Percentiles rank a stretch among this genome's conserved stretches.
Evolutionary conservation across 2,888 invertebrate genomes (phyloP).

Genomic region (Taphrorychus bicolor): DNA sequence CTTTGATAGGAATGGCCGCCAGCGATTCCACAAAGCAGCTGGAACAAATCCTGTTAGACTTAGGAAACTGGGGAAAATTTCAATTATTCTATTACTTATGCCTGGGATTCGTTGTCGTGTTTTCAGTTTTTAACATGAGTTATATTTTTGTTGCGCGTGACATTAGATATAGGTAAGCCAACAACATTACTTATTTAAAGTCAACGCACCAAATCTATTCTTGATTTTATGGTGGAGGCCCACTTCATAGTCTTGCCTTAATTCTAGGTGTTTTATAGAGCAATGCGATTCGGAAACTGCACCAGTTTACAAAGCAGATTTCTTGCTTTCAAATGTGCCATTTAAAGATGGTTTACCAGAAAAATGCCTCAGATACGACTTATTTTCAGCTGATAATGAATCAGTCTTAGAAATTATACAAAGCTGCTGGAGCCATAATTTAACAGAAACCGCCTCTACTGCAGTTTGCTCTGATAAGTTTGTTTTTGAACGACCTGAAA

Average conservation of each 20-base stretch:
- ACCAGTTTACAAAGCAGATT: constrained; percentile 54
- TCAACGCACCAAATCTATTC: too few relatives aligned
- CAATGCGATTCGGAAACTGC: constrained; percentile 61
- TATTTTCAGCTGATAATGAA: background rate
- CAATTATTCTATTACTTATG: constrained; percentile 52
- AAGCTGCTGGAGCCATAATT: too few relatives aligned
- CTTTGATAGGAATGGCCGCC: too few relatives aligned
- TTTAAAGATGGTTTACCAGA: constrained; percentile 48
- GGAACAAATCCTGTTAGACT: constrained; percentile 34
- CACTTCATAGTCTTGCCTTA: constrained; percentile 13
- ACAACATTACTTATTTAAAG: background rate
- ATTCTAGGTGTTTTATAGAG: constrained; percentile 63
- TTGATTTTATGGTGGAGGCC: background rate
- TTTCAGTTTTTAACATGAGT: constrained; percentile 49
- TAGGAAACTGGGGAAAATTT: constrained; percentile 62
- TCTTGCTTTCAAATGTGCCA: constrained; percentile 62
- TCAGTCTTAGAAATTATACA: background rate
- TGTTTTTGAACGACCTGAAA: constrained; percentile 52
- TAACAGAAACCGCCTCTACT: too few relatives aligned
- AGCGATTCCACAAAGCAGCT: constrained; percentile 1
- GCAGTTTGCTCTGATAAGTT: constrained; percentile 50
- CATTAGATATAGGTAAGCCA: constrained; percentile 49
- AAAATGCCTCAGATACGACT: constrained; percentile 44
- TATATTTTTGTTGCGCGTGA: constrained; percentile 52
- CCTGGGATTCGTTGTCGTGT: constrained; percentile 48